These are phyloP conservation scores for Neomicropteryx cornuta DNA, from an alignment of 1,140 invertebrate species.

Conservation along the genomic window DNA sequence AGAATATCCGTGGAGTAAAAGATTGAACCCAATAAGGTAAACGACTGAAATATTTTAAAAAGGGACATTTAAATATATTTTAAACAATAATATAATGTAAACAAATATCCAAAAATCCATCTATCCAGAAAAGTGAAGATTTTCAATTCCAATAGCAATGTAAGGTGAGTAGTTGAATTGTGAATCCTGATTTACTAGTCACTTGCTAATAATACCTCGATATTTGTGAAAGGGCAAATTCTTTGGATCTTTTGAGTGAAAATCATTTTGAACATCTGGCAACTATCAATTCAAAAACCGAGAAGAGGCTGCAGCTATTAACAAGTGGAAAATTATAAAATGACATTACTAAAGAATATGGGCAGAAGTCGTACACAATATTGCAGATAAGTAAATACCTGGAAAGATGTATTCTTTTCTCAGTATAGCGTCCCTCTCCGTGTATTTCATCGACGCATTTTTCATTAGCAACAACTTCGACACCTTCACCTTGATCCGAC, in stretches of 20 bases:
- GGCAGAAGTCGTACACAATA: neutral
- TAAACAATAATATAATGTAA: neutral
- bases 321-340: slow-evolving; percentile 5
- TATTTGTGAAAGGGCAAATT: too few relatives aligned
- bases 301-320: too few relatives aligned
- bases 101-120: slow-evolving; percentile 4
- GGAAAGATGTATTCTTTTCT: slow-evolving; percentile 85
- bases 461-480: slow-evolving; percentile 79
- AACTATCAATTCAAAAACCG: too few relatives aligned
- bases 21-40: slow-evolving; percentile 84
- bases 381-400: slow-evolving; percentile 44
- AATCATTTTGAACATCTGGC: too few relatives aligned
- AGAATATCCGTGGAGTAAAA: slow-evolving; percentile 81
- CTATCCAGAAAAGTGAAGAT: too few relatives aligned
- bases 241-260: too few relatives aligned
- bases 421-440: slow-evolving; percentile 80
- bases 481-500: slow-evolving; percentile 81
- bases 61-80: too few relatives aligned
- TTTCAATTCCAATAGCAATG: neutral
- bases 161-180: neutral
- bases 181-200: too few relatives aligned
- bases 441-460: slow-evolving; percentile 67
- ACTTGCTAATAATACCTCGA: too few relatives aligned
- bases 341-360: neutral
- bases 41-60: slow-evolving; percentile 62